Evolutionary conservation across 37 sponge, comb jelly and placozoan species (phyloP), one percentile per base, ranked within the genome.

Genomic region (Spongilla lacustris): DNA sequence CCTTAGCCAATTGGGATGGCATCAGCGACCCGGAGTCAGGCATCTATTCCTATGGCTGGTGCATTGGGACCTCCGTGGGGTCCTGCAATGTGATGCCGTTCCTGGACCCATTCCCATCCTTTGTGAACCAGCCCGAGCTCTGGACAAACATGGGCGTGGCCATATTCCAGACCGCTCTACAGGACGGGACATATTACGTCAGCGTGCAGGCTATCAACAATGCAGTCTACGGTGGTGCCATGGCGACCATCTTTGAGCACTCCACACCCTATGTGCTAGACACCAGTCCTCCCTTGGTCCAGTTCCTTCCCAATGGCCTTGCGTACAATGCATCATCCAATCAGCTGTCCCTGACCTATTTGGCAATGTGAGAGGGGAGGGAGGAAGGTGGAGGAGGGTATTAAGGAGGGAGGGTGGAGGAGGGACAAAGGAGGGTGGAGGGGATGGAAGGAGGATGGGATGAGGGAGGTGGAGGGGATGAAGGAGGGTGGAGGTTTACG

Each of bases 11-110:
- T 58, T 96, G 96, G 96, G 66, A 92, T 75, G 93, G 86, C 2
- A 88, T 96, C 68, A 21, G 31, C 48, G 96, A 96, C 66, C 68
- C 67, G 32, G 91, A 96, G 80, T 87, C 82, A 66, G 90, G 89
- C 46, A 89, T 96, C 68, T 79, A 48, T 77, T 88, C 74, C 73
- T 96, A 96, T 73, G 68, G 91, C 4, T 96, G 97, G 97, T 96
- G 92, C 67, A 76, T 96, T n/a, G 94, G 97, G 0, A 79, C 91
- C 12, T 19, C 66, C 2, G 31, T 85, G 31, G 93, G 85, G 1
- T 22, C 46, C 5, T 92, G 93, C 76, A 89, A 96, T 66, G 68
- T 90, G 23, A 50, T 84, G 26, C 36, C 72, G 21, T 73, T 22
- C 8, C 3, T 23, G 31, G 93, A 90, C 69, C 91, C 93, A 19